Evolutionary conservation across 2,888 invertebrate species (phyloP).

Genomic region (Rhagonycha lutea): DNA sequence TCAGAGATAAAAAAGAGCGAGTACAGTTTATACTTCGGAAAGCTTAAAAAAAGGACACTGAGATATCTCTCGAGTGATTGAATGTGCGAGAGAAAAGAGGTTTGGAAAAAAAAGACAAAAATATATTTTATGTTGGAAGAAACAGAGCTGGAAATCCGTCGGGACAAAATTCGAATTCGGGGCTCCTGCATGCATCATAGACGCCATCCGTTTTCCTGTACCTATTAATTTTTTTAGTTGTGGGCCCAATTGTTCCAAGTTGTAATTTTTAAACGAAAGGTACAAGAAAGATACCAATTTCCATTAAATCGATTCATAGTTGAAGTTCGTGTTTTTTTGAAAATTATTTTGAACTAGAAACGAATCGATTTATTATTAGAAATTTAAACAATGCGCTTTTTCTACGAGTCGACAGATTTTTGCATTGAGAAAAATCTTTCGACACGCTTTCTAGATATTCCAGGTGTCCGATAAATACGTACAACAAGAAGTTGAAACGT

Average conservation of each 20-base stretch:
- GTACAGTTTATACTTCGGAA: slow-evolving; percentile 23
- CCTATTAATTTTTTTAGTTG: background rate
- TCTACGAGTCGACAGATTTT: background rate
- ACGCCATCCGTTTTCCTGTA: slow-evolving; percentile 25
- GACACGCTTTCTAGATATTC: background rate
- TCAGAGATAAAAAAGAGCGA: background rate
- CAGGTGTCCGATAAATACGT: background rate
- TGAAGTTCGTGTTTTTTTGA: background rate
- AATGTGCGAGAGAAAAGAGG: slow-evolving; percentile 38
- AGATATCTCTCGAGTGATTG: slow-evolving; percentile 20
- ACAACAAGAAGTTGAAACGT: background rate
- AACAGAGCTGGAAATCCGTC: slow-evolving; percentile 40
- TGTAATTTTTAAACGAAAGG: background rate
- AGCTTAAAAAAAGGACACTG: slow-evolving; percentile 33
- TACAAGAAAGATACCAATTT: no score
- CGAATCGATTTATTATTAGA: background rate
- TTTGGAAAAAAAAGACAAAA: slow-evolving; percentile 23
- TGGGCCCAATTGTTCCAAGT: background rate
- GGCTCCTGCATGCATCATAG: slow-evolving; percentile 28
- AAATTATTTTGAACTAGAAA: background rate
- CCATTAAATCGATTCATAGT: background rate
- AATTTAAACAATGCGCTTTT: background rate
- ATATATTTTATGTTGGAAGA: slow-evolving; percentile 37
- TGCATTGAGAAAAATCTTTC: background rate
- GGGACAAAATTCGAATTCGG: slow-evolving; percentile 38